Evolutionary conservation across 2,113 vertebrate species (phyloP).

Genomic region (Sula dactylatra): DNA sequence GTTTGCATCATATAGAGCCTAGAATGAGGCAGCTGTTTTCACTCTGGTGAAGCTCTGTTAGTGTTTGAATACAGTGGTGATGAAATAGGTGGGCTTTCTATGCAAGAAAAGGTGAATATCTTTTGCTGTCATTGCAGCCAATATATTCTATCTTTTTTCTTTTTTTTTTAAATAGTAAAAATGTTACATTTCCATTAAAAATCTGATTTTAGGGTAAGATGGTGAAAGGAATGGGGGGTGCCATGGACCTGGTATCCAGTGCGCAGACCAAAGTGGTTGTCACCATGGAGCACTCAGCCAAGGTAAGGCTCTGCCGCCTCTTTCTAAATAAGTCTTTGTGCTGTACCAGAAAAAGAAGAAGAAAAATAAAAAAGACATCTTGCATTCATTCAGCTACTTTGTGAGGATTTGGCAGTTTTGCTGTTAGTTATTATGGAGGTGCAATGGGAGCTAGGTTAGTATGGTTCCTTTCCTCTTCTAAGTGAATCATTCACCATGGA

Average conservation of each 20-base stretch:
- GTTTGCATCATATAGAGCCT: not conserved
- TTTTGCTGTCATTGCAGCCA: not conserved
- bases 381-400: not conserved
- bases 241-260: conserved; percentile 97
- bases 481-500: not conserved
- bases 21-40: not conserved
- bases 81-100: not conserved
- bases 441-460: not conserved
- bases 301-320: conserved; percentile 72
- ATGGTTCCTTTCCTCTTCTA: not conserved
- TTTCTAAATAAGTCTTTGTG: not conserved
- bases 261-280: conserved; percentile 94
- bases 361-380: not conserved
- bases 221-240: conserved; percentile 99
- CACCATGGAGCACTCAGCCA: conserved; percentile 97
- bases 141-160: not conserved
- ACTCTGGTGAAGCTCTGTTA: not conserved
- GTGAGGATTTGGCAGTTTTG: not conserved
- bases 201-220: conserved; percentile 87
- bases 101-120: not conserved
- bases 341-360: not conserved
- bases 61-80: not conserved
- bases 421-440: not conserved
- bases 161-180: not conserved
- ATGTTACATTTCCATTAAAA: not conserved